Base-by-base conservation (phyloP, 2,888 invertebrate genomes). In the Phalangium opilio region DNA sequence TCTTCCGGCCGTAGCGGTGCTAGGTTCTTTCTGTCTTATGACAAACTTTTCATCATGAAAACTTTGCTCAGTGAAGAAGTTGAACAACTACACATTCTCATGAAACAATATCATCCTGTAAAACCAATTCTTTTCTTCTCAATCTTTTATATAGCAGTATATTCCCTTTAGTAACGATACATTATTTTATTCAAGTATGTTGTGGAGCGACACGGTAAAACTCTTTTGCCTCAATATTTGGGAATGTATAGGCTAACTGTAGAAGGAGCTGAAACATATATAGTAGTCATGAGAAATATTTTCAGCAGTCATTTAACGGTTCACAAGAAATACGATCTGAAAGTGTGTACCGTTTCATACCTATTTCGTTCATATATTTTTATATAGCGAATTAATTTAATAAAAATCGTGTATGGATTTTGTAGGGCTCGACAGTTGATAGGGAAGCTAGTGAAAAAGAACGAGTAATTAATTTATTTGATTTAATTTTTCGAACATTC, bases 181-280 rank as follows among this genome's bases (percentile, higher is more conserved):
- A 46, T 5, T 21, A n/a, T 38, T 51, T 40, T 34, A 17, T 21
- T 43, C 35, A 70, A 95, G 90, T 96, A 95, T 64, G 84, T 98
- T 59, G 98, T 99, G 46, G 96, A 96, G 70, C 74, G 89, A 54
- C 95, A 95, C 68, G 98, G 96, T 47, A 90, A 91, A 69, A 98
- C 98, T 0, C 73, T 99, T 47, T 73, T 98, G 63, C 98, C 98
- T 0, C 98, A 99, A 67, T 98, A 96, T 70, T 74, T 98, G 60
- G 96, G 95, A 61, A 89, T 98, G 86, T 98, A 96, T 69, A 78
- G 98, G 60, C 73, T 98, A 58, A 99, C 98, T 0, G 96, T 98
- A 45, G 96, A 98, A 68, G 93, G 91, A 59, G 84, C 82, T 42
- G 96, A 96, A 66, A 89, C 91, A 63, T 96, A 96, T 68, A 78